Conservation (phyloP, 2,888 invertebrate genomes). For the Scaptomyza cyrtandrae region DNA sequence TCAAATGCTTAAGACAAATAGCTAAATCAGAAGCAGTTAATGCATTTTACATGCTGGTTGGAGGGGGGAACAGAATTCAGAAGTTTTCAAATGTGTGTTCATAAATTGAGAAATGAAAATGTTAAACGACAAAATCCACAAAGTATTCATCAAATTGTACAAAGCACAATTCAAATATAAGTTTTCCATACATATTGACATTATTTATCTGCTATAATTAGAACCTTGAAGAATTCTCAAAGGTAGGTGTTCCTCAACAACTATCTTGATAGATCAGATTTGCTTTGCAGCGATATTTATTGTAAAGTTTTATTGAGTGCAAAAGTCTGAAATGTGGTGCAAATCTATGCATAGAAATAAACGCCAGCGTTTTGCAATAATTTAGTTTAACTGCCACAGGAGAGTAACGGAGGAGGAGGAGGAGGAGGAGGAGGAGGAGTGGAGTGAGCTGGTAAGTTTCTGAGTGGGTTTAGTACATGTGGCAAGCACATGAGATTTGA, state of each 20-base stretch:
- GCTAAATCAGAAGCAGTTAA: slow-evolving; percentile 35
- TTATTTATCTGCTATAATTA: too few relatives aligned
- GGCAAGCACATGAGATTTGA: slow-evolving; percentile 58
- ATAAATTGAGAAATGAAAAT: slow-evolving; percentile 63
- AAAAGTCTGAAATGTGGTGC: slow-evolving; percentile 67
- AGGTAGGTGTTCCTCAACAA: background rate
- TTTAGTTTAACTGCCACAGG: slow-evolving; percentile 63
- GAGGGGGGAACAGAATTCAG: background rate
- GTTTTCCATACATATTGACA: too few relatives aligned
- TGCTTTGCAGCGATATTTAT: slow-evolving; percentile 41
- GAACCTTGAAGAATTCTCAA: too few relatives aligned
- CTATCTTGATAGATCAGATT: slow-evolving; percentile 41
- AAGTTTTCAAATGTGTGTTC: slow-evolving; percentile 57
- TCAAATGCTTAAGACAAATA: slow-evolving; percentile 71
- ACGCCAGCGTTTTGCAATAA: slow-evolving; percentile 68
- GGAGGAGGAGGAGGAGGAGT: background rate
- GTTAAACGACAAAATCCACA: slow-evolving; percentile 48
- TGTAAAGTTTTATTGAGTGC: slow-evolving; percentile 72
- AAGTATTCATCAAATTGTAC: slow-evolving; percentile 66
- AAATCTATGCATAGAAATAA: slow-evolving; percentile 69
- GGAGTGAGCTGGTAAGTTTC: slow-evolving; percentile 16
- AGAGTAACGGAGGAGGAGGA: background rate
- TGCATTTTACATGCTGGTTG: slow-evolving; percentile 16
- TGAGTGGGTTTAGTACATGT: slow-evolving; percentile 56
- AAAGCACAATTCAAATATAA: background rate